Base-by-base conservation (phyloP, 2,888 invertebrate species). In the Amiota mariae region DNA sequence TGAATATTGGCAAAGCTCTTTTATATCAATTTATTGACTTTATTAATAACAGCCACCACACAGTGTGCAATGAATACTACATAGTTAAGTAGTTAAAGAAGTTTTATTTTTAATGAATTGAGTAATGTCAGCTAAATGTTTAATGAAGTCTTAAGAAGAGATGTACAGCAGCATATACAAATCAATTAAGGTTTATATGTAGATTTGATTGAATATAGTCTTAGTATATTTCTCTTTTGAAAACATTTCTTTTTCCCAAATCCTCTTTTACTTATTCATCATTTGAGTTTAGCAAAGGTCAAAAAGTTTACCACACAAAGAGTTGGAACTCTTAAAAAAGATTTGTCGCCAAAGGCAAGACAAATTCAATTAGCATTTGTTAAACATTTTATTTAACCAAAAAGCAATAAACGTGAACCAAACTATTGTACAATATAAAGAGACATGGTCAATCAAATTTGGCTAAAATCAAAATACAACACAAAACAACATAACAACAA, bases 301-400 rank as follows among this genome's bases (percentile, higher is more conserved):
- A 68, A 68, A 12, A 36, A 12, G 63, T 63, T 68, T 54, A 20
- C 75, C 77, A 77, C 82, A 78, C 79, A 79, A 80, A 82, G 77
- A 76, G 82, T 78, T 36, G 8, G 82, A 51, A 68, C 20, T n/a
- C 6, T 36, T 79, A 86, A 84, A 84, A 84, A 81, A 79, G 82
- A 81, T 83, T 85, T 84, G 85, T 87, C 82, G 87, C 85, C 84
- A 75, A 72, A 66, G 81, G 86, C 86, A 78, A 76, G 79, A 80
- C 79, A 77, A 84, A 84, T 84, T 87, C 86, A 85, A 86, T 85
- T 87, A 85, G 81, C 82, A 79, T 85, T 84, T 82, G 83, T 84
- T 87, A 85, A 86, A 80, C 81, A 86, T 82, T 85, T 78, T 80
- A 80, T 80, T 82, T 80, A 76, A 78, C 79, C 36, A 36, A 36